These are phyloP conservation scores for Pogona vitticeps DNA, from an alignment of 2,113 vertebrate species.

Conservation along the genomic window DNA sequence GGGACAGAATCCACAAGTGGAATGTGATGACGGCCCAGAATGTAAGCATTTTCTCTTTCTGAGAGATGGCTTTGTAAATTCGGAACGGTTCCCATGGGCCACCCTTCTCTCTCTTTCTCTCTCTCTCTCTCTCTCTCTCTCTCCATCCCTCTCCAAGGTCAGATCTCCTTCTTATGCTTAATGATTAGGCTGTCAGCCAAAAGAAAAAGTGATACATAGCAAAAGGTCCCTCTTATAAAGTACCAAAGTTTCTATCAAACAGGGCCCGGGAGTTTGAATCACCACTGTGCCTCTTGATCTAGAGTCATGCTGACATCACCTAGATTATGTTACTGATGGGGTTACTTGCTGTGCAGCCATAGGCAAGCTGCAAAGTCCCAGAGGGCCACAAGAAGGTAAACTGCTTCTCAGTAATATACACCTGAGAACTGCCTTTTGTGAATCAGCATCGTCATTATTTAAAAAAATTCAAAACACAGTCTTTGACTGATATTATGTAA, in stretches of 20 bases:
- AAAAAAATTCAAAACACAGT: too few relatives aligned
- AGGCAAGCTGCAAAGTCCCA: too few relatives aligned
- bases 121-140: too few relatives aligned
- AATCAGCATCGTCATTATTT: too few relatives aligned
- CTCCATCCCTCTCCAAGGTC: neutral
- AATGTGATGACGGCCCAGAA: neutral
- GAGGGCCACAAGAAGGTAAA: neutral
- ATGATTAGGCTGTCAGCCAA: neutral
- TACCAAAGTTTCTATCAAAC: neutral
- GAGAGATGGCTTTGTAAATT: neutral
- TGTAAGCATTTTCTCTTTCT: neutral
- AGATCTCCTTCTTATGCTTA: conserved; percentile 1
- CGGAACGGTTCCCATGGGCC: neutral
- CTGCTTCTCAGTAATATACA: too few relatives aligned
- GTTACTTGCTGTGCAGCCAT: too few relatives aligned
- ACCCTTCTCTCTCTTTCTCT: neutral
- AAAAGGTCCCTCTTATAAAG: neutral
- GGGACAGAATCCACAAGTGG: neutral
- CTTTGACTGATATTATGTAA: too few relatives aligned
- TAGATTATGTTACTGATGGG: too few relatives aligned
- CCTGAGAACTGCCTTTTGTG: too few relatives aligned
- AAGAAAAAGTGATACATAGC: neutral
- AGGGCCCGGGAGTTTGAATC: too few relatives aligned
- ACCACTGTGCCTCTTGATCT: too few relatives aligned
- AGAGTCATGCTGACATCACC: too few relatives aligned